Base-by-base conservation (phyloP, 2,113 vertebrate genomes). In the Scortum barcoo region DNA sequence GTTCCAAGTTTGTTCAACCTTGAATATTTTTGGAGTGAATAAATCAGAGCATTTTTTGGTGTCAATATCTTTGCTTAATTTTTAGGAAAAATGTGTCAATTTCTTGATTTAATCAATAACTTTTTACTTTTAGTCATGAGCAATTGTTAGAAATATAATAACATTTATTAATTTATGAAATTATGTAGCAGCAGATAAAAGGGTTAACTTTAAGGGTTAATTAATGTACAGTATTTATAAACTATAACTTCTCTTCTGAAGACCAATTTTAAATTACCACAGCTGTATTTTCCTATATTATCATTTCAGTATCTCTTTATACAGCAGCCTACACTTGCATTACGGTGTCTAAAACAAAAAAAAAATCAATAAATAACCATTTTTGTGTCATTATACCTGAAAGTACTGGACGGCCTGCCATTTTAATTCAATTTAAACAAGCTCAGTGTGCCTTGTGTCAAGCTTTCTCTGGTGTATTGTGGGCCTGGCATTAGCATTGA, bases 351-450 rank as follows among this genome's bases (percentile, higher is more conserved):
- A 46, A 74, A 48, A 14, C n/a, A 48, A 65, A 28, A 1, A 7
- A 33, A 6, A 17, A n/a, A 40, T 19, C 4, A 50, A 36, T 1
- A 48, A 5, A 50, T 11, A 3, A 4, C 38, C 26, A 12, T 54
- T 2, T 48, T 26, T 56, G n/a, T 12, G 57, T 48, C 6, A 33
- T 44, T 36, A n/a, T 51, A 5, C 1, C 19, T 57, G 48, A 72
- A 68, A 70, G 0, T 0, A 28, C 20, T 44, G 17, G 0, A 12
- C 16, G 11, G 11, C 12, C 51, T 46, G 11, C 73, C n/a, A 22
- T 56, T 67, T 85, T 42, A 60, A 67, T 30, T 78, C 5, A 62
- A 14, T 71, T 62, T 50, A 68, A 63, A 63, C 48, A 1, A 38
- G 48, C 46, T 62, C 44, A 51, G 48, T 0, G 63, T 76, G 26